Evolutionary conservation across 2,797 vertebrate species (phyloP), one percentile per base, ranked within the genome.

Genomic region (Trichosurus vulpecula): DNA sequence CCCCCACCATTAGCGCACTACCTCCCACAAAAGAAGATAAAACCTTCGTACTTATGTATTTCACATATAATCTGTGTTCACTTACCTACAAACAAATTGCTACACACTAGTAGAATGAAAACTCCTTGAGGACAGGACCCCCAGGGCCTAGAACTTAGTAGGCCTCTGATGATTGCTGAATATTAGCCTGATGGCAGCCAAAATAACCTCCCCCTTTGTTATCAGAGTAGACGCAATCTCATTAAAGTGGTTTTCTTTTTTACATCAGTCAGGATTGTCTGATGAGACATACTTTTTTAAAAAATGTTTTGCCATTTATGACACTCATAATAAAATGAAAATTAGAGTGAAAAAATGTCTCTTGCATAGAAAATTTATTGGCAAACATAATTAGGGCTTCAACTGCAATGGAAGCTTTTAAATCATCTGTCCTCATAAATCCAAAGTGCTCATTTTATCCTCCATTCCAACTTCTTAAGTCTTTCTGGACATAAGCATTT

Each of bases 251-350:
- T 90, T 97, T 93, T 53, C 31, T 91, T 95, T 95, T 97, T 97
- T 95, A 61, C 90, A 35, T 95, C 95, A 96, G 61, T 94, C 93
- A 97, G 96, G 66, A 94, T 97, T 96, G 95, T 91, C 47, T 87
- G 56, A 90, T 94, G 96, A 95, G 61, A 90, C n/a, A 93, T 41
- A 90, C 1, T 94, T 16, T 93, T 95, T 0, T 89, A 47, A 27
- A 81, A 81, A 81, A 47, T 93, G 91, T 94, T 93, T 97, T 92
- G 10, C 81, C 94, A 95, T 96, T 97, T 95, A 95, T 95, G 89
- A 94, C 94, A 97, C 91, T 95, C 95, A 6, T 95, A 97, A 54
- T 95, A 97, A 97, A 97, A 97, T 93, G 3, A 97, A 98, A 97
- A 97, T 96, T 96, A 97, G 97, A 94, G 47, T 95, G 92, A 98